These are phyloP conservation scores for Periphyllus acericola DNA, from an alignment of 2,888 invertebrate species.

Conservation along the genomic window DNA sequence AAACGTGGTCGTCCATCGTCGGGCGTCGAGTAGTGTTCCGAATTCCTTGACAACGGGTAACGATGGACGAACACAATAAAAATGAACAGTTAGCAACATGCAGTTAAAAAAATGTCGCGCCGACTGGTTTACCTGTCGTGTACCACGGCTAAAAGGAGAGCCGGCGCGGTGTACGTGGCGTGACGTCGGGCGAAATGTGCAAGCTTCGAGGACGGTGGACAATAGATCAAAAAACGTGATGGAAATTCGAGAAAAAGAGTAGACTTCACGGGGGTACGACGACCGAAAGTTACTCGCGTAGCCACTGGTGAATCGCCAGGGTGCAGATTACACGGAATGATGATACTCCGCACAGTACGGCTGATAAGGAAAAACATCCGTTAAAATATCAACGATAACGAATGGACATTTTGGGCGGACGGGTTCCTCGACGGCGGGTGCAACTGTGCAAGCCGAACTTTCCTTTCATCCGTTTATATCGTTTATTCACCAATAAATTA, in stretches of 20 bases:
- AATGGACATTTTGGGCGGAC: too few relatives aligned
- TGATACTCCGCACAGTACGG: neutral
- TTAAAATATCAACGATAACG: constrained; percentile 34
- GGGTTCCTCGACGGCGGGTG: neutral
- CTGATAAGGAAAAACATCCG: constrained; percentile 56
- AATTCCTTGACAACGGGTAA: too few relatives aligned
- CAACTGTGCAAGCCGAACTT: neutral
- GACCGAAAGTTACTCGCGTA: neutral
- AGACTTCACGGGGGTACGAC: neutral
- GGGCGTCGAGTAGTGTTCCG: neutral
- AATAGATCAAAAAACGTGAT: too few relatives aligned
- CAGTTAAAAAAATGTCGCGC: neutral
- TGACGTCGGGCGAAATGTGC: neutral
- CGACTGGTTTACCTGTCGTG: neutral
- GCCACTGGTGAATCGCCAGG: neutral
- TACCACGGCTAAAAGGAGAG: neutral
- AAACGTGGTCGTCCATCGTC: constrained; percentile 68
- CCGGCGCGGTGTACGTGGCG: neutral
- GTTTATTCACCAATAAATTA: too few relatives aligned
- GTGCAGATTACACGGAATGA: neutral
- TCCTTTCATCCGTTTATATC: too few relatives aligned
- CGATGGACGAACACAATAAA: too few relatives aligned
- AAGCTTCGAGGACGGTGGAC: too few relatives aligned
- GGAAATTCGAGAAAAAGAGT: too few relatives aligned
- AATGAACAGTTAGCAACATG: too few relatives aligned